Evolutionary conservation across 2,797 vertebrate species (phyloP), one percentile per base, ranked within the genome.

Genomic region (Loris lydekkerianus): DNA sequence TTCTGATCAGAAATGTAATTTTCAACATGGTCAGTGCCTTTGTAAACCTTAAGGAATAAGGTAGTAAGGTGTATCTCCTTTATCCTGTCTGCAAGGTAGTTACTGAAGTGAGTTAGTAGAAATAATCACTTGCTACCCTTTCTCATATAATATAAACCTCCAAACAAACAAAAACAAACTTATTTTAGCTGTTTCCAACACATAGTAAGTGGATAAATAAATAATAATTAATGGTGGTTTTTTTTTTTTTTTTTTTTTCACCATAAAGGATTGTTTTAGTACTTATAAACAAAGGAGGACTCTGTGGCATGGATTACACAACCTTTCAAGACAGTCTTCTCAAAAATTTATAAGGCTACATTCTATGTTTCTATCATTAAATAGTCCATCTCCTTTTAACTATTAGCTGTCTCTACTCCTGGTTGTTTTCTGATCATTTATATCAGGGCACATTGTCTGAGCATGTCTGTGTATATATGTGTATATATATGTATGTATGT

Each of bases 381-480:
- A 60, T 3, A 17, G 27, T 43, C 87, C 6, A 23, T 61, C 40
- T 75, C 58, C n/a, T 72, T 93, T 81, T 63, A 53, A 76, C 23
- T 65, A 11, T 60, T 89, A 27, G 86, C 31, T 60, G 7, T 83
- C 63, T 86, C 25, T 40, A 34, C 53, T 86, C 13, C 61, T 20
- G 46, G 27, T 46, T 27, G 73, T 43, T 81, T 89, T 89, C n/a
- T 92, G 53, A 73, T 31, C 18, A 63, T 80, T 69, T 84, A 0
- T 75, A 61, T 80, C 73, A 96, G 46, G 29, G 11, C 53, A 29
- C 65, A 1, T 89, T 94, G 65, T 84, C 43, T 91, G 81, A 53
- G 43, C 70, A 18, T 46, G 80, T 92, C 15, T 92, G 6, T 72
- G 6, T 53, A 9, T 72, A 15, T 88, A 53, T 82, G 29, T n/a